These are phyloP conservation scores for Drosophila triauraria DNA, from an alignment of 1,140 invertebrate genomes.

Conservation along the genomic window DNA sequence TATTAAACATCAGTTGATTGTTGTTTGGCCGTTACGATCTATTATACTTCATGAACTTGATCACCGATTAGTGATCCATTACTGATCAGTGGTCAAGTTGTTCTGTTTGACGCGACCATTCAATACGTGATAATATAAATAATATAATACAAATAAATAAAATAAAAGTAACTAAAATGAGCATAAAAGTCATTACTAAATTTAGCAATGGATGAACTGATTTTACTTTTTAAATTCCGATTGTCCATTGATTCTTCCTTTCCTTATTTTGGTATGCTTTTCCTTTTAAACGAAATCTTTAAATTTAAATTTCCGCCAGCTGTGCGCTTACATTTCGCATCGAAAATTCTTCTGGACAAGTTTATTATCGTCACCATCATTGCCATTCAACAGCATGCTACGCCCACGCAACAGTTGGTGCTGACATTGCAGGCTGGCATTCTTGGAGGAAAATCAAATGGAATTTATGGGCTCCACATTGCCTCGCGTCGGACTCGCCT, in stretches of 20 bases:
- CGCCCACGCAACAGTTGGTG: constrained; percentile 75
- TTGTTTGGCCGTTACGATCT: no score
- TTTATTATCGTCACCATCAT: constrained; percentile 51
- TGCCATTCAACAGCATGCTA: constrained; percentile 53
- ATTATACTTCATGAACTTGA: no score
- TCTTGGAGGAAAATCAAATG: constrained; percentile 62
- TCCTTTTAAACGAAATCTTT: background rate
- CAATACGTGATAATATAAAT: background rate
- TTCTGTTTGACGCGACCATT: no score
- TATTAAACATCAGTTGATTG: no score
- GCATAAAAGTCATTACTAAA: background rate
- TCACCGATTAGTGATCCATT: no score
- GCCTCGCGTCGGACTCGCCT: constrained; percentile 28
- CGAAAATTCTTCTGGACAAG: constrained; percentile 25
- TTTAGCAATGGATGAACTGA: no score
- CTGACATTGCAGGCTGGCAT: constrained; percentile 63
- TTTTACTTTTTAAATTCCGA: no score
- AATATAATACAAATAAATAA: no score
- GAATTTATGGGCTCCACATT: constrained; percentile 68
- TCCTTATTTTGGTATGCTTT: background rate
- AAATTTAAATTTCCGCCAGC: constrained; percentile 25
- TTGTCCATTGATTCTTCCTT: no score
- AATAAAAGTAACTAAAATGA: background rate
- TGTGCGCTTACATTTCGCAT: constrained; percentile 16
- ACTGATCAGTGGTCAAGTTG: no score